Evolutionary conservation across 2,113 vertebrate species (phyloP), one percentile per base, ranked within the genome.

Genomic region (Sinosuthora webbiana): DNA sequence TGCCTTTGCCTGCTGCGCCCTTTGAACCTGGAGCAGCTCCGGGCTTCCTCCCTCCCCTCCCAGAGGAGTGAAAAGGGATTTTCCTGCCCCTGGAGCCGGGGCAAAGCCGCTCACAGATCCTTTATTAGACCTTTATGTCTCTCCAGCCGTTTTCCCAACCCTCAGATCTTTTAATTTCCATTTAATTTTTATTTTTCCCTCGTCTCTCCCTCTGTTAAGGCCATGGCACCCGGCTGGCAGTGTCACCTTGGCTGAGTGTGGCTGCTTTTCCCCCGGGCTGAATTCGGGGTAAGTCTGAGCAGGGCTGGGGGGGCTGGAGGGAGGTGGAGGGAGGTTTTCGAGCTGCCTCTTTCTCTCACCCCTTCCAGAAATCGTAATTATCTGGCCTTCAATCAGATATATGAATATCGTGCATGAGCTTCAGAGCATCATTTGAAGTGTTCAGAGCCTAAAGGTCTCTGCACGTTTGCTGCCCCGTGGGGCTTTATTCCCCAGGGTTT

Each of bases 401-500:
- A 3, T 14, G 11, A 41, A 25, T 17, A 6, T 9, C 4, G 5
- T 19, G 52, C 21, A 5, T 4, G 16, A 16, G 39, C 52, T 62
- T 30, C 59, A 45, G 53, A 55, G 59, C 39, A 44, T 15, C 39
- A 2, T 49, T 79, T 60, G 10, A 19, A 37, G 13, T 16, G 4
- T 30, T 24, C 42, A 24, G 37, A 14, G 25, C 3, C 27, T 8
- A 2, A n/a, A 62, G 37, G 35, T 7, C 49, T 22, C 39, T 39
- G 33, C 71, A n/a, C 14, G 0, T 30, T 13, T 6, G 3, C 68
- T 33, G 47, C 64, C 12, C 19, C 0, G 30, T 6, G 4, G 10
- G 31, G 22, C 16, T 82, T 52, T 53, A 18, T 28, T 47, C 15
- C 89, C 33, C 47, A 15, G 22, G 2, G 23, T 59, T 69, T 24